A percentile compares a stretch with the other conserved stretches of the same genome.
Evolutionary conservation across 1,140 invertebrate species (phyloP).

Genomic region (Plutomurus gul): DNA sequence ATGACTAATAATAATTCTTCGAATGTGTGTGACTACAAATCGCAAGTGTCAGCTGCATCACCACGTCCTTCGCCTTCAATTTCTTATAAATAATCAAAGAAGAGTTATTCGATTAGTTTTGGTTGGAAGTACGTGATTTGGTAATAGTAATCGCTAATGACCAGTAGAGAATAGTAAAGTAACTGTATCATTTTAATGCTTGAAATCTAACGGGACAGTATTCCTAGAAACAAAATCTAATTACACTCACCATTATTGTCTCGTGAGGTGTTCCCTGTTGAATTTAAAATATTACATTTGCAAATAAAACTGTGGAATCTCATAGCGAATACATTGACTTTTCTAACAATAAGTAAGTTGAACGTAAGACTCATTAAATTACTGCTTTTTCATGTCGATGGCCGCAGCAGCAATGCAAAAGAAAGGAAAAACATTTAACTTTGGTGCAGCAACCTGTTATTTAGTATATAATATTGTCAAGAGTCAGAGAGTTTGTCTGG

Average conservation of each 20-base stretch:
- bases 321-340: too few relatives aligned
- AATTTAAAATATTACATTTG: too few relatives aligned
- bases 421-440: not conserved
- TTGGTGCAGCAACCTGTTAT: too few relatives aligned
- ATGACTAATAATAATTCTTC: slow-evolving; percentile 15
- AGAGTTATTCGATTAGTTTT: slow-evolving; percentile 1
- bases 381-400: too few relatives aligned
- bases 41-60: not conserved
- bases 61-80: not conserved
- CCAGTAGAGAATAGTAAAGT: not conserved
- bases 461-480: too few relatives aligned
- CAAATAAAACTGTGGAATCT: too few relatives aligned
- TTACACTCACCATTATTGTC: not conserved
- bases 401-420: not conserved
- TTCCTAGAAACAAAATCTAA: not conserved
- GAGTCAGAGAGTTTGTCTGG: too few relatives aligned
- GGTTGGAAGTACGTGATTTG: too few relatives aligned
- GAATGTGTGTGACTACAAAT: not conserved
- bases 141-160: too few relatives aligned
- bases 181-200: not conserved
- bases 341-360: not conserved
- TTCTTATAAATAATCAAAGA: not conserved
- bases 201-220: not conserved
- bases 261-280: not conserved
- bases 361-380: not conserved